A percentile compares a stretch with the other conserved stretches of the same genome.
phyloP scores from a whole-genome alignment of 1,140 invertebrate genomes.

The Ericerus pela region DNA sequence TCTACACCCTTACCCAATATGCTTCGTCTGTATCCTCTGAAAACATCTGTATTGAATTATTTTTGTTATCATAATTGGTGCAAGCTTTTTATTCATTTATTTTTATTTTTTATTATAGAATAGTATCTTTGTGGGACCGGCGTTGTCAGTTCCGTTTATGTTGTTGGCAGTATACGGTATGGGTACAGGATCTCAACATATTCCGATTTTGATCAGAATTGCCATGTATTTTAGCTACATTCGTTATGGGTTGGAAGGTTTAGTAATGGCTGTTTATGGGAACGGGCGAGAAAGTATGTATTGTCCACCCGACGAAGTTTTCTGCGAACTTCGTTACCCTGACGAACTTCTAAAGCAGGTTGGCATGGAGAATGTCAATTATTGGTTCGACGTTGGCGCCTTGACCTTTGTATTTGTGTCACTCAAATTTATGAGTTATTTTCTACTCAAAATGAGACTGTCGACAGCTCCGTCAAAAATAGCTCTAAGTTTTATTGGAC shows the following conservation, averaged over 20 bases:
- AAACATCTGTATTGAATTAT: too few relatives aligned
- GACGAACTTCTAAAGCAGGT: slow-evolving; percentile 23
- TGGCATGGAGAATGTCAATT: slow-evolving; percentile 43
- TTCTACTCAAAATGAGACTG: slow-evolving; percentile 46
- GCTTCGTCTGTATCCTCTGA: too few relatives aligned
- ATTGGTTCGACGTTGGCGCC: slow-evolving; percentile 42
- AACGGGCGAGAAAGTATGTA: slow-evolving; percentile 46
- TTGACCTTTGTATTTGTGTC: slow-evolving; percentile 39
- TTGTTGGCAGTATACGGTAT: slow-evolving; percentile 59
- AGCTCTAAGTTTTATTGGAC: slow-evolving; percentile 40
- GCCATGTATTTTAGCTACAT: slow-evolving; percentile 73
- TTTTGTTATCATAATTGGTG: too few relatives aligned
- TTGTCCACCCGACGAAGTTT: slow-evolving; percentile 47
- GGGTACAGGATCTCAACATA: slow-evolving; percentile 42
- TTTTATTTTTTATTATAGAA: slow-evolving; percentile 41
- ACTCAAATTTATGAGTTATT: slow-evolving; percentile 43
- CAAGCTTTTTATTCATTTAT: slow-evolving; percentile 10
- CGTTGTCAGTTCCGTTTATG: slow-evolving; percentile 55
- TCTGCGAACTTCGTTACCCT: slow-evolving; percentile 47
- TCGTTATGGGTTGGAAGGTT: slow-evolving; percentile 59
- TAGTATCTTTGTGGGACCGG: slow-evolving; percentile 60
- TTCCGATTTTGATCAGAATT: slow-evolving; percentile 51
- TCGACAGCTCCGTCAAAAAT: slow-evolving; percentile 49
- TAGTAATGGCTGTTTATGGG: slow-evolving; percentile 62
- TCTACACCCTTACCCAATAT: too few relatives aligned